Conservation (phyloP, 2,113 vertebrate genomes). For the Synchiropus splendidus region DNA sequence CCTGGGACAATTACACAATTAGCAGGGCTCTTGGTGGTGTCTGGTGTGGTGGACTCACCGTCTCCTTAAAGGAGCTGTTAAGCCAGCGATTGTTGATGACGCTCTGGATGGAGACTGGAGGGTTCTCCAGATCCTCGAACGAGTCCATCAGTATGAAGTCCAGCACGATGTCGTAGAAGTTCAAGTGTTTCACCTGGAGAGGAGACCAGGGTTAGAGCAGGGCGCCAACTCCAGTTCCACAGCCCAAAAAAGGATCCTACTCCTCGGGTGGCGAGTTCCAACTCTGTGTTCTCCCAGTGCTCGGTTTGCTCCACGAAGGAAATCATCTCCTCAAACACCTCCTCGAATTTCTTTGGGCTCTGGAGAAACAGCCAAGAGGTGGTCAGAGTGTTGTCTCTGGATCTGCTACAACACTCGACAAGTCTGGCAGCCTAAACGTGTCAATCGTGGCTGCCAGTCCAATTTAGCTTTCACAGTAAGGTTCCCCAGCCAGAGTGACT, state of each 20-base stretch:
- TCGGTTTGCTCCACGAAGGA: slow-evolving; percentile 82
- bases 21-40: not conserved
- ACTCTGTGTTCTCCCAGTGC: slow-evolving; percentile 85
- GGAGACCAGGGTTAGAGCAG: not conserved
- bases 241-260: slow-evolving; percentile 54
- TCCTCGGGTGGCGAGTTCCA: slow-evolving; percentile 84
- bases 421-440: too few relatives aligned
- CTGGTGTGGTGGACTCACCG: slow-evolving; percentile 63
- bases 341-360: slow-evolving; percentile 94
- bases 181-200: slow-evolving; percentile 83
- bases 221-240: not conserved
- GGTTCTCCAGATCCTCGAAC: slow-evolving; percentile 97
- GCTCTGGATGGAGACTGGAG: slow-evolving; percentile 89
- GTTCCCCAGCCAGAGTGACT: too few relatives aligned
- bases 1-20: slow-evolving; percentile 57
- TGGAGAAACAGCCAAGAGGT: slow-evolving; percentile 31
- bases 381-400: too few relatives aligned
- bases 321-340: slow-evolving; percentile 94
- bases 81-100: slow-evolving; percentile 96
- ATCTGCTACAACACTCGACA: too few relatives aligned
- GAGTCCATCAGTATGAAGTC: slow-evolving; percentile 98
- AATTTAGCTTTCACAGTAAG: too few relatives aligned
- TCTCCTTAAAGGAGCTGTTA: slow-evolving; percentile 94
- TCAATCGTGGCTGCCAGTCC: too few relatives aligned
- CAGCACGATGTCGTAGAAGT: slow-evolving; percentile 95